Conservation (phyloP, 2,888 invertebrate species). For the Pseudococcus jackbeardsleyi region DNA sequence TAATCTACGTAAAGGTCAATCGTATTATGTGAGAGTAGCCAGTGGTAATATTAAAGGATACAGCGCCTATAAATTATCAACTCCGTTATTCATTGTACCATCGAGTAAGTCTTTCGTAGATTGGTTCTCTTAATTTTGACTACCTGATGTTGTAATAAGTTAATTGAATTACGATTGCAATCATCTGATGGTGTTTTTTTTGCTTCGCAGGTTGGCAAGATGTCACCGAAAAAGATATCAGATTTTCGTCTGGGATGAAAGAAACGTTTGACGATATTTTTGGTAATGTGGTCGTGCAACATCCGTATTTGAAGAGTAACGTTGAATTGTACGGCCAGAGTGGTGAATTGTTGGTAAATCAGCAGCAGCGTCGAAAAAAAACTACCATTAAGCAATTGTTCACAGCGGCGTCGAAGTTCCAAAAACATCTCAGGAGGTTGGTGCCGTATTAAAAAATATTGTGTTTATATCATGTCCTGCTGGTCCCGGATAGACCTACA, state of each 20-base stretch:
- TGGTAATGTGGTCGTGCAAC: constrained; percentile 77
- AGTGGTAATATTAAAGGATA: constrained; percentile 95
- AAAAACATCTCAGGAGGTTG: constrained; percentile 88
- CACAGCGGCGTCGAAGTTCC: constrained; percentile 96
- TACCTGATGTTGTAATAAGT: neutral
- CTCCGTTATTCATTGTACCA: constrained; percentile 88
- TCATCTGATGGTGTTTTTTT: constrained; percentile 60
- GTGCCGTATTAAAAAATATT: constrained; percentile 44
- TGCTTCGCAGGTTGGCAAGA: constrained; percentile 84
- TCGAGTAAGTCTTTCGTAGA: constrained; percentile 78
- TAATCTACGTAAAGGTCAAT: constrained; percentile 86
- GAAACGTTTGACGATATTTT: constrained; percentile 83
- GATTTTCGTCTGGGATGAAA: constrained; percentile 77
- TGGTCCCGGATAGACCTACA: too few relatives aligned
- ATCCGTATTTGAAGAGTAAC: constrained; percentile 73
- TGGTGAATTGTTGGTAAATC: constrained; percentile 72
- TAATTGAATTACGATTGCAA: neutral
- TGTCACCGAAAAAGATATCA: constrained; percentile 73
- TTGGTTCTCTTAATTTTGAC: constrained; percentile 67
- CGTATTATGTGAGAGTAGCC: constrained; percentile 91
- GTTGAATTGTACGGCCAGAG: constrained; percentile 70
- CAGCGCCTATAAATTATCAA: constrained; percentile 82
- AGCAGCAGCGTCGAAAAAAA: constrained; percentile 81
- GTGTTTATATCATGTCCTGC: too few relatives aligned
- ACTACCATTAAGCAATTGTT: constrained; percentile 94